Conservation (phyloP, 53 echinoderm and acorn worm genomes). For the Antedon mediterranea region DNA sequence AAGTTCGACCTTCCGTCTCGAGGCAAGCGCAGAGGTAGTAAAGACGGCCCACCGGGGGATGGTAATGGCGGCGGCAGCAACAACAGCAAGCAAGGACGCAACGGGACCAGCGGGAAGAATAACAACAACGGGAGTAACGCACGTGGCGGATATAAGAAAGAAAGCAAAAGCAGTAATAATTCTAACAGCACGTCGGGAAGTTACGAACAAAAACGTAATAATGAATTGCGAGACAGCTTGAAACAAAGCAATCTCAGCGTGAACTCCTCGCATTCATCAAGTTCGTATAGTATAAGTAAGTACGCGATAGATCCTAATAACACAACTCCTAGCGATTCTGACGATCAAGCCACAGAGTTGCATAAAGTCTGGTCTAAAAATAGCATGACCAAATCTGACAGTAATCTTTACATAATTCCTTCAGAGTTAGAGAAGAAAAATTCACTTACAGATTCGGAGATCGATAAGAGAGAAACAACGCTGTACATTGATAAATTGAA, state of each 20-base stretch:
- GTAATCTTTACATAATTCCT: slow-evolving; percentile 79
- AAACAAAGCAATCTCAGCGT: slow-evolving; percentile 90
- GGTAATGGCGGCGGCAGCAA: slow-evolving; percentile 40
- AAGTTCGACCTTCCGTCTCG: slow-evolving; percentile 71
- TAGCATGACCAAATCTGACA: slow-evolving; percentile 67
- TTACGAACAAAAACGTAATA: slow-evolving; percentile 65
- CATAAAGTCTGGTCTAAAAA: slow-evolving; percentile 52
- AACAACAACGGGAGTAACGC: slow-evolving; percentile 24
- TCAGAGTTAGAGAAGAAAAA: slow-evolving; percentile 43
- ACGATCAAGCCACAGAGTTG: slow-evolving; percentile 51
- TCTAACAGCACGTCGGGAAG: slow-evolving; percentile 26
- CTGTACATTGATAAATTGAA: slow-evolving; percentile 40
- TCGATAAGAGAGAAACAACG: slow-evolving; percentile 59
- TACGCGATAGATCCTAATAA: slow-evolving; percentile 97
- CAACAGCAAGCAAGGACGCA: slow-evolving; percentile 19
- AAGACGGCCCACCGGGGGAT: slow-evolving; percentile 71
- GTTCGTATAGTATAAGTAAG: slow-evolving; percentile 92
- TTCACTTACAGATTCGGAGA: slow-evolving; percentile 40
- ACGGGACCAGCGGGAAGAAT: slow-evolving; percentile 40
- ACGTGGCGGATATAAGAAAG: slow-evolving; percentile 32
- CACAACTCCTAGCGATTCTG: slow-evolving; percentile 86
- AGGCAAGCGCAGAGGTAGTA: slow-evolving; percentile 74
- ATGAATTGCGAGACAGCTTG: slow-evolving; percentile 84
- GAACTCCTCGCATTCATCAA: slow-evolving; percentile 81
- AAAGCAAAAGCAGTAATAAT: slow-evolving; percentile 12